Evolutionary conservation across 1,140 invertebrate genomes (phyloP).

Genomic region (Sminthurinus signatus): DNA sequence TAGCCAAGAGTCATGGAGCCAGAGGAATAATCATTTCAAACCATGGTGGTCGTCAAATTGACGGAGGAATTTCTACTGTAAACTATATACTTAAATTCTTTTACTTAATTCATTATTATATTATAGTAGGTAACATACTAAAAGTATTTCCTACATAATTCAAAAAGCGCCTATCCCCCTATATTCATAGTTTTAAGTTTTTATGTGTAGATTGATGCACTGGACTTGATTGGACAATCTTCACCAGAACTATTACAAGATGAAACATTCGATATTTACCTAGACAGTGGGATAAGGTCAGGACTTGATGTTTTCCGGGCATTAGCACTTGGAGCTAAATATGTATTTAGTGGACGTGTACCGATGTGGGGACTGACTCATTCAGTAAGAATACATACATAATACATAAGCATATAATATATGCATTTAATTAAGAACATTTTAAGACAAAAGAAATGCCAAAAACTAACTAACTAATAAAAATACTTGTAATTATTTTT

Average conservation of each 20-base stretch:
- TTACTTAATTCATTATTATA: neutral
- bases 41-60: conserved; percentile 24
- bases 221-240: neutral
- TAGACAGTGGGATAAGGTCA: conserved; percentile 46
- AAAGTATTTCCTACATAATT: too few species aligned
- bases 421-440: neutral
- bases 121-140: too few species aligned
- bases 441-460: too few species aligned
- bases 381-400: neutral
- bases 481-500: conserved; percentile 74
- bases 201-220: conserved; percentile 12
- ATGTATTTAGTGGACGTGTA: conserved; percentile 59
- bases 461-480: too few species aligned
- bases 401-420: neutral
- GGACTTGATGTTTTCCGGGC: conserved; percentile 53
- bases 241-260: conserved; percentile 40
- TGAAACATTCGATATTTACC: conserved; percentile 38
- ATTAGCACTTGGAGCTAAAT: conserved; percentile 49
- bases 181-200: neutral
- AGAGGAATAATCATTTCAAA: conserved; percentile 71
- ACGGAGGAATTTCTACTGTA: conserved; percentile 9
- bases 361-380: conserved; percentile 71
- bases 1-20: conserved; percentile 65
- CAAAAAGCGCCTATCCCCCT: too few species aligned
- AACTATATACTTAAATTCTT: neutral